Conservation (phyloP, 2,888 invertebrate species). For the Lepidochrysops patricia region DNA sequence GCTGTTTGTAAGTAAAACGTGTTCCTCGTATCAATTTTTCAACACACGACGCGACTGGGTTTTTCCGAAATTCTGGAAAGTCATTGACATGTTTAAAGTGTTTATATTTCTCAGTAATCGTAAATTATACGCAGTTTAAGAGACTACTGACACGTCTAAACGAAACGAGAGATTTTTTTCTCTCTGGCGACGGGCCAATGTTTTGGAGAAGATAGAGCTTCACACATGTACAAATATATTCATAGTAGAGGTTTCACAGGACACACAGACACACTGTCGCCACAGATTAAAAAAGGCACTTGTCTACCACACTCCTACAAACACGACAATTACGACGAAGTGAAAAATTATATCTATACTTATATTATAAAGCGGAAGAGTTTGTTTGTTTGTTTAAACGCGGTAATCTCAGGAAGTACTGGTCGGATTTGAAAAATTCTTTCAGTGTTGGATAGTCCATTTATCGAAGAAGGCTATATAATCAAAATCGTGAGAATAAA, state of each 20-base stretch:
- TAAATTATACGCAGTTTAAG: constrained; percentile 16
- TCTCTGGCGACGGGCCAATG: background rate
- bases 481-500: too few relatives aligned
- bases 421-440: too few relatives aligned
- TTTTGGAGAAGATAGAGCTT: background rate
- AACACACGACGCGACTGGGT: background rate
- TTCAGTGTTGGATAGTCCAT: too few relatives aligned
- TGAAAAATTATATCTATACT: too few relatives aligned
- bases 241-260: background rate
- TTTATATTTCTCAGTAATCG: constrained; percentile 18
- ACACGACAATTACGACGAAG: too few relatives aligned
- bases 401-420: too few relatives aligned
- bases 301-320: too few relatives aligned
- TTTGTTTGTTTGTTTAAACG: too few relatives aligned
- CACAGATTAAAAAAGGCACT: too few relatives aligned
- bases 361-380: too few relatives aligned
- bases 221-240: background rate
- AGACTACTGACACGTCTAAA: constrained; percentile 8
- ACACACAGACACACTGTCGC: background rate
- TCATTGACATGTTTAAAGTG: constrained; percentile 6
- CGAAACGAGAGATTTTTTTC: background rate
- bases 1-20: background rate
- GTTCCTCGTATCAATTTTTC: background rate
- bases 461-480: too few relatives aligned
- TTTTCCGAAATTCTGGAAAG: constrained; percentile 6